Conservation (phyloP, 2,113 vertebrate genomes). For the Dicentrarchus labrax region DNA sequence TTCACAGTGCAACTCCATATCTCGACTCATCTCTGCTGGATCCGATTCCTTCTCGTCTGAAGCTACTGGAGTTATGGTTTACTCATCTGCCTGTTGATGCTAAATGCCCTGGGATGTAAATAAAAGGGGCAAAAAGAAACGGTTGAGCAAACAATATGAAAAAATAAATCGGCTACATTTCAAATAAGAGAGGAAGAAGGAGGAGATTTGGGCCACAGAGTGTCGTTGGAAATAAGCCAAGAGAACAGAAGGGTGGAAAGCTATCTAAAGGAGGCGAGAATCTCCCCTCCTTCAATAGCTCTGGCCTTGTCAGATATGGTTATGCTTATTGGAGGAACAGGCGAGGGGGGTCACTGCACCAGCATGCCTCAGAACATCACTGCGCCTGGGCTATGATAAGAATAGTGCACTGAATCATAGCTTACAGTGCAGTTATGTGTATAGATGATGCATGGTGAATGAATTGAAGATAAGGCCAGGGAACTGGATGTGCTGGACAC, state of each 20-base stretch:
- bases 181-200: constrained; percentile 9
- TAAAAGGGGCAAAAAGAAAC: constrained; percentile 16
- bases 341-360: constrained; percentile 73
- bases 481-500: constrained; percentile 55
- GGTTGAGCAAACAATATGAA: constrained; percentile 45
- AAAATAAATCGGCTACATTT: constrained; percentile 44
- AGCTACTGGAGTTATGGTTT: constrained; percentile 42
- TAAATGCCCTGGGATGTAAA: constrained; percentile 29
- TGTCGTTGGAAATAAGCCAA: constrained; percentile 59
- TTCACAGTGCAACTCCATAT: constrained; percentile 32
- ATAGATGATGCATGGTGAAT: constrained; percentile 71
- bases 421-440: constrained; percentile 68
- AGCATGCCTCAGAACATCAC: constrained; percentile 75
- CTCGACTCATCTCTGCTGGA: constrained; percentile 25
- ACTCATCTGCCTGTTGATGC: constrained; percentile 59
- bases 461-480: constrained; percentile 66
- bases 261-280: constrained; percentile 66
- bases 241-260: constrained; percentile 69
- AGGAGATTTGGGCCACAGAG: constrained; percentile 28
- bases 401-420: constrained; percentile 77
- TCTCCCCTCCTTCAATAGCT: constrained; percentile 63
- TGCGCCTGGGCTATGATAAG: constrained; percentile 66
- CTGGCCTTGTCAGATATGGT: constrained; percentile 80
- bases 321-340: constrained; percentile 75
- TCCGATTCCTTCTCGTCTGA: constrained; percentile 14